phyloP scores from a whole-genome alignment of 2,797 vertebrate genomes.

The Sebastiscus tertius region DNA sequence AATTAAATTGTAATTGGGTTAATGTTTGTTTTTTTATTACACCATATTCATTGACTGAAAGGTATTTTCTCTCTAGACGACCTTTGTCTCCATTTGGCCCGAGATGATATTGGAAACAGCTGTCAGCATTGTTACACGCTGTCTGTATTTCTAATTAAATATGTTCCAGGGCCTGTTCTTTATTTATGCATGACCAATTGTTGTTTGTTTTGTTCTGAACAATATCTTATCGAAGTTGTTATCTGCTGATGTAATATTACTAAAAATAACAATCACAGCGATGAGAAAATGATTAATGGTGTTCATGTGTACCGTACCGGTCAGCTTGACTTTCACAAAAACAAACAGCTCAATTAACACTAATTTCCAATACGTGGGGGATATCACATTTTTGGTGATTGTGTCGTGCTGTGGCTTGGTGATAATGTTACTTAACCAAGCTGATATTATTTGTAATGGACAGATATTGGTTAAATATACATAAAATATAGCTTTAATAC shows the following conservation, averaged over 20 bases:
- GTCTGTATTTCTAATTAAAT: conserved; percentile 20
- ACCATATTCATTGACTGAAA: background rate
- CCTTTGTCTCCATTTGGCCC: conserved; percentile 31
- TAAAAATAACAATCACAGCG: background rate
- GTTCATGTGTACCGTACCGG: background rate
- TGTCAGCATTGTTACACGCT: conserved; percentile 9
- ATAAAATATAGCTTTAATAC: background rate
- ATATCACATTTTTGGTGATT: background rate
- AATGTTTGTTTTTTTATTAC: background rate
- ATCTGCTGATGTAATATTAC: background rate
- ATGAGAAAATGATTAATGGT: background rate
- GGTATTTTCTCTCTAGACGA: background rate
- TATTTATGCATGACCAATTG: conserved; percentile 18
- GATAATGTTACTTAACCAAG: background rate
- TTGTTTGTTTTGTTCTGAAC: conserved; percentile 5
- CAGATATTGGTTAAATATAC: background rate
- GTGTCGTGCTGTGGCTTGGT: background rate
- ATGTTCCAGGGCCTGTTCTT: background rate
- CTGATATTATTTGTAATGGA: background rate
- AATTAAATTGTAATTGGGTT: background rate
- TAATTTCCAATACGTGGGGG: background rate
- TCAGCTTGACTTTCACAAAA: background rate
- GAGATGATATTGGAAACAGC: background rate
- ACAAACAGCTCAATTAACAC: background rate
- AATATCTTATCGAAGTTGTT: conserved; percentile 17